phyloP scores from a whole-genome alignment of 2,888 invertebrate genomes.

The Lasius platythorax region DNA sequence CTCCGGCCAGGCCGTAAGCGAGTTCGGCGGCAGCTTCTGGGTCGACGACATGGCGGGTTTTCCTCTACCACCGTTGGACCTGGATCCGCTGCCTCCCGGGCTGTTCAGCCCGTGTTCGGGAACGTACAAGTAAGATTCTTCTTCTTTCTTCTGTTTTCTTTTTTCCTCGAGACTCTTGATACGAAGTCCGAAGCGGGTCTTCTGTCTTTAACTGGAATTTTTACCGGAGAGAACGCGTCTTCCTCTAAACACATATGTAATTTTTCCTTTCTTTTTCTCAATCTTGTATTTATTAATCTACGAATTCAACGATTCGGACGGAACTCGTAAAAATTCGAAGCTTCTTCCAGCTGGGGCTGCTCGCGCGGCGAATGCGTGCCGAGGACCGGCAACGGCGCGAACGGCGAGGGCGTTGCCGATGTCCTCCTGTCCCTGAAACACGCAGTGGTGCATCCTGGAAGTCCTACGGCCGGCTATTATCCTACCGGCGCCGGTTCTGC shows the following conservation, averaged over 20 bases:
- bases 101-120: slow-evolving; percentile 94
- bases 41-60: slow-evolving; percentile 95
- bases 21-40: slow-evolving; percentile 88
- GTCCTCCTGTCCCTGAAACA: slow-evolving; percentile 95
- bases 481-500: slow-evolving; percentile 77
- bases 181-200: neutral
- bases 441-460: slow-evolving; percentile 93
- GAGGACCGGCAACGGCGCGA: slow-evolving; percentile 86
- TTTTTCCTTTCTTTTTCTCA: neutral
- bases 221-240: neutral
- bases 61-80: slow-evolving; percentile 93
- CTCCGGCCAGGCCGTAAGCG: slow-evolving; percentile 81
- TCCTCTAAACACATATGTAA: neutral
- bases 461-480: slow-evolving; percentile 84
- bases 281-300: neutral
- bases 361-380: slow-evolving; percentile 85
- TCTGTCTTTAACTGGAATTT: neutral
- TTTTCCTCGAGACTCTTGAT: neutral
- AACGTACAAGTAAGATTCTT: slow-evolving; percentile 90
- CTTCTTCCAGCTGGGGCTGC: slow-evolving; percentile 83
- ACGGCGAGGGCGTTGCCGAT: slow-evolving; percentile 93
- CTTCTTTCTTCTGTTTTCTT: neutral
- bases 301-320: slow-evolving; percentile 33
- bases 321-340: slow-evolving; percentile 65
- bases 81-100: slow-evolving; percentile 95